These are phyloP conservation scores for Callyntrura sp. DNA, from an alignment of 2,888 invertebrate genomes.

Conservation along the genomic window DNA sequence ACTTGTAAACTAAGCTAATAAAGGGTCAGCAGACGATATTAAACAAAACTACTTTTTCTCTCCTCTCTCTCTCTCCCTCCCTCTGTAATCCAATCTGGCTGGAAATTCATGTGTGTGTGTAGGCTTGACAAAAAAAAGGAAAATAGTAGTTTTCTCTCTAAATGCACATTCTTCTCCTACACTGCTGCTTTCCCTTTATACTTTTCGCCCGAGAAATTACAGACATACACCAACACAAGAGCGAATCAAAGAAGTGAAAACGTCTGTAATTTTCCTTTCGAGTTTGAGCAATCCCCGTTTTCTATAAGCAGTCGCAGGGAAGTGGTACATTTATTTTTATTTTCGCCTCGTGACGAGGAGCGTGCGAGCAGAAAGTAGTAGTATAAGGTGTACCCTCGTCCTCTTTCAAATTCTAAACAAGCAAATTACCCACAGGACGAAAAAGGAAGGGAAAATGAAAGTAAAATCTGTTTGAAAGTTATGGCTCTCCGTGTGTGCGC, in stretches of 20 bases:
- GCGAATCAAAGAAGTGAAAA: background rate
- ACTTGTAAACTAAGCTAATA: too few species aligned
- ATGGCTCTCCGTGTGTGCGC: too few species aligned
- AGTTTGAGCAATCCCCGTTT: background rate
- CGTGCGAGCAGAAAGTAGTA: background rate
- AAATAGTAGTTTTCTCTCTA: constrained; percentile 8
- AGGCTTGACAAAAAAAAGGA: constrained; percentile 2
- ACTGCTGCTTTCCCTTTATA: too few species aligned
- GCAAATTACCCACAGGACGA: constrained; percentile 38
- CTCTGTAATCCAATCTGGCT: constrained; percentile 25
- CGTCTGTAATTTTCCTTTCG: constrained; percentile 14
- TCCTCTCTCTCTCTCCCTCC: background rate
- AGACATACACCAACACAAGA: background rate
- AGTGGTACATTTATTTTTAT: background rate
- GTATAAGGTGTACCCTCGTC: background rate
- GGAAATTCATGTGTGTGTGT: constrained; percentile 25
- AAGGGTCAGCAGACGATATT: background rate
- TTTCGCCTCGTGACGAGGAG: background rate
- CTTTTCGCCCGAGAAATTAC: too few species aligned
- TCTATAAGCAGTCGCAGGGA: constrained; percentile 9
- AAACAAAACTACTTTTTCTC: background rate
- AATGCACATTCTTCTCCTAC: too few species aligned
- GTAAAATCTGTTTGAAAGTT: background rate
- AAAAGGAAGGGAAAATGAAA: constrained; percentile 8
- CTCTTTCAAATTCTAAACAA: background rate